Percentiles rank a stretch among this genome's conserved stretches.
phyloP scores from a whole-genome alignment of 2,113 vertebrate species.

The Nibea coibor region DNA sequence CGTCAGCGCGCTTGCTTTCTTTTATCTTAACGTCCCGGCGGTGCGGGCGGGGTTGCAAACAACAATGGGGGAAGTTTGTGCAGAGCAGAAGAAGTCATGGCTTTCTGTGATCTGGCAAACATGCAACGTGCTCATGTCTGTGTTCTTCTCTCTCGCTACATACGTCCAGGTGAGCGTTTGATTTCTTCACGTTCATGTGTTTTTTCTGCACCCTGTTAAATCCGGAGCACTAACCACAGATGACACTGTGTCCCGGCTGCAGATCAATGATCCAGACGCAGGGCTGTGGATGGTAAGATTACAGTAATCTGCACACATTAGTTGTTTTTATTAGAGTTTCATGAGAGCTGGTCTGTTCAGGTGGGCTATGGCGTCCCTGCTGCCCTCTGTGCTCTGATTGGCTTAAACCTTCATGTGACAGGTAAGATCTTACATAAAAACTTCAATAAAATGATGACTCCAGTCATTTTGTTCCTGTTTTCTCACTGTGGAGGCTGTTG shows the following conservation, averaged over 20 bases:
- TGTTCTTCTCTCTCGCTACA: constrained; percentile 82
- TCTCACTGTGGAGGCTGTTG: neutral
- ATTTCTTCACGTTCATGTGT: fast-evolving
- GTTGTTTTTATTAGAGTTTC: no score
- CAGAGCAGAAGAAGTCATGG: constrained; percentile 14
- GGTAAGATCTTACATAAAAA: constrained; percentile 77
- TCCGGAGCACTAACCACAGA: neutral
- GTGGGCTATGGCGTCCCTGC: constrained; percentile 89
- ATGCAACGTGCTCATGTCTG: constrained; percentile 80
- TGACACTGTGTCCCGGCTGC: neutral
- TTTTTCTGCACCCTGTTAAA: neutral
- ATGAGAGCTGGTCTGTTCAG: constrained; percentile 70
- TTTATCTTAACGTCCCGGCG: fast-evolving
- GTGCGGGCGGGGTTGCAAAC: constrained; percentile 39
- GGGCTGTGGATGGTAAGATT: constrained; percentile 81
- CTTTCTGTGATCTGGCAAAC: constrained; percentile 50
- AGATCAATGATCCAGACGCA: constrained; percentile 85
- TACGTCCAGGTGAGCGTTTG: constrained; percentile 80
- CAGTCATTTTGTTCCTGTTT: neutral
- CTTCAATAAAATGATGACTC: no score
- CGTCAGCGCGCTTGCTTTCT: neutral
- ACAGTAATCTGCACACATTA: fast-evolving
- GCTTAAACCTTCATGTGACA: constrained; percentile 86
- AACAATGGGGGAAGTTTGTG: constrained; percentile 61
- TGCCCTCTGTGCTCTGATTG: constrained; percentile 84